Base-by-base conservation (phyloP, 2,888 invertebrate genomes). In the Resseliella maxima region DNA sequence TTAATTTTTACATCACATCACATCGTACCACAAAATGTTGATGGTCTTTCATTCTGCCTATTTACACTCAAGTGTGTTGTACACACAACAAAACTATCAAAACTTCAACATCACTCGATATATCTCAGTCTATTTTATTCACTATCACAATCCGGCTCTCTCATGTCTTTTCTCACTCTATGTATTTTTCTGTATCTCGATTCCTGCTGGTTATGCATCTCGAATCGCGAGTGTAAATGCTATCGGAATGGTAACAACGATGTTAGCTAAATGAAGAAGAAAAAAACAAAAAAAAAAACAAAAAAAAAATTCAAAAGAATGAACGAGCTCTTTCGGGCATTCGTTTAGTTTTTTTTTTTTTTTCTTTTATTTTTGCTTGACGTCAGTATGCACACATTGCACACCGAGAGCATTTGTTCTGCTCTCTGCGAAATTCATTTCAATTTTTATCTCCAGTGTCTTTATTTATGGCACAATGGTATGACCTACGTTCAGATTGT, bases 401-500 rank as follows among this genome's bases (percentile, higher is more conserved):
- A 27, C 27, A 72, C 8, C 35, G 59, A 59, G 31, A 72, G 18
- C 31, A 72, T 72, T 72, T 72, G 46, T 12, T 18, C 27, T 72
- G 18, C 31, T 31, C 31, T 15, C 31, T 72, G 72, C 31, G 15
- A 72, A 72, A 72, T 72, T 72, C 35, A 72, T 72, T 72, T 72
- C 31, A 72, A 72, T 72, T 72, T 41, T 72, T 72, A 72, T 72
- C 72, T 72, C 15, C 72, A 72, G 27, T 31, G 59, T 59, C 24
- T 59, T 59, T 59, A n/a, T 59, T 59, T 59, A 59, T 59, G 72
- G 72, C 72, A 72, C 59, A 27, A 59, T 72, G 72, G 18, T 72
- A 72, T 72, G 72, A 72, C 72, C 35, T n/a, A n/a, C 31, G 31
- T 72, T 72, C 72, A 72, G 72, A 31, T 72, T 72, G 72, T 72